These are phyloP conservation scores for Metopolophium dirhodum DNA, from an alignment of 1,140 invertebrate genomes.

Conservation along the genomic window DNA sequence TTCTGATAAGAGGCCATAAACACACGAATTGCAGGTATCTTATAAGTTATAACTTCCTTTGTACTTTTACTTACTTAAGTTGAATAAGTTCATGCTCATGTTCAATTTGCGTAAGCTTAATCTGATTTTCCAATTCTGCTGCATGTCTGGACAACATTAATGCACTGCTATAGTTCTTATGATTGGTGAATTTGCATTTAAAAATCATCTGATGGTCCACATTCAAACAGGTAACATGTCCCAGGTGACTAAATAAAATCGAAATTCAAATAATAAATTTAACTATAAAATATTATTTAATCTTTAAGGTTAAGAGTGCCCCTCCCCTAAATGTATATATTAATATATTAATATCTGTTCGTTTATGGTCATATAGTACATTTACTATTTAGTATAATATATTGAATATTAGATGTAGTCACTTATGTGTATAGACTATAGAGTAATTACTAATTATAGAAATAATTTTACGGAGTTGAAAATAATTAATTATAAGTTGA, in stretches of 20 bases:
- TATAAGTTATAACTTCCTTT: neutral
- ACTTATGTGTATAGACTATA: too few species aligned
- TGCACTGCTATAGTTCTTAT: constrained; percentile 88
- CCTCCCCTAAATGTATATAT: too few species aligned
- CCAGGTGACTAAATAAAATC: constrained; percentile 71
- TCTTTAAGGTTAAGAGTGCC: neutral
- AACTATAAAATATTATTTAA: neutral
- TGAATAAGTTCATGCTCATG: constrained; percentile 81
- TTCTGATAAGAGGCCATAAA: neutral
- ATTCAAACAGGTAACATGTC: constrained; percentile 91
- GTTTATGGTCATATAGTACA: neutral
- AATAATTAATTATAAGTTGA: too few species aligned
- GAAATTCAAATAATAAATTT: neutral
- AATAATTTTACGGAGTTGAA: too few species aligned
- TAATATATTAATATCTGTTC: neutral
- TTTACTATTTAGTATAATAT: too few species aligned
- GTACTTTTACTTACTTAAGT: constrained; percentile 67
- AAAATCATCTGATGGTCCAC: constrained; percentile 85
- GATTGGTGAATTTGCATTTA: constrained; percentile 90
- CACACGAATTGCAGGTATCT: neutral
- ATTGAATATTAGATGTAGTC: too few species aligned
- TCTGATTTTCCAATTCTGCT: constrained; percentile 70
- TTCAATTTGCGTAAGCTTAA: constrained; percentile 78
- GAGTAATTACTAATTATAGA: too few species aligned
- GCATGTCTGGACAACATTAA: constrained; percentile 72